These are phyloP conservation scores for Agonopterix subpropinquella DNA, from an alignment of 2,888 invertebrate genomes.

Conservation along the genomic window DNA sequence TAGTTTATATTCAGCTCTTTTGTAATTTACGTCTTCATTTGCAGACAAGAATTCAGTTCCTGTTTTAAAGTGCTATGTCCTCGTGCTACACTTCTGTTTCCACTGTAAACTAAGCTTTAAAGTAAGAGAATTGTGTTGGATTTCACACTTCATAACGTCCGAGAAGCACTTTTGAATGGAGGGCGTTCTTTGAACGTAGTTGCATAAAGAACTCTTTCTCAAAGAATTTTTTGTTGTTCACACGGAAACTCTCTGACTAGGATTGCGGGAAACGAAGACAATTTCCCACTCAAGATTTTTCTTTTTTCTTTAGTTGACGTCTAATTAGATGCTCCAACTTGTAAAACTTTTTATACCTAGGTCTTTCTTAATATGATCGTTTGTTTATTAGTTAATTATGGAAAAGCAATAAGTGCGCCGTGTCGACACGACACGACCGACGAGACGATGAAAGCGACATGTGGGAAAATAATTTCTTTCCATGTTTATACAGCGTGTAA, in stretches of 20 bases:
- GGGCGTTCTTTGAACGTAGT: conserved; percentile 37
- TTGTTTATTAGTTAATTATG: too few relatives aligned
- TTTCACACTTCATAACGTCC: conserved; percentile 27
- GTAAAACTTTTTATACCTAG: too few relatives aligned
- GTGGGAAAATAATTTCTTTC: too few relatives aligned
- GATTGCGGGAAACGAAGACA: conserved; percentile 42
- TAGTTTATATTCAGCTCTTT: background rate
- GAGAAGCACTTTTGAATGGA: conserved; percentile 30
- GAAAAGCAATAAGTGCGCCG: too few relatives aligned
- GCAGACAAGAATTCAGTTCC: background rate
- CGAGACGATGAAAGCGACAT: too few relatives aligned
- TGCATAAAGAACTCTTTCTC: conserved; percentile 33
- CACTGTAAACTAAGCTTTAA: conserved; percentile 14
- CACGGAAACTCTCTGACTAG: conserved; percentile 26
- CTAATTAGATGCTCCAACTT: background rate
- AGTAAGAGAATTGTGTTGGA: conserved; percentile 6
- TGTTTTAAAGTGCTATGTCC: background rate
- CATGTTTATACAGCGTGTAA: too few relatives aligned
- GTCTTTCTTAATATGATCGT: too few relatives aligned
- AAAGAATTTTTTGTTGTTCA: conserved; percentile 30
- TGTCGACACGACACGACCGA: too few relatives aligned
- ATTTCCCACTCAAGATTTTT: conserved; percentile 26
- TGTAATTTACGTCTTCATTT: background rate
- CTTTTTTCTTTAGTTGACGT: conserved; percentile 23
- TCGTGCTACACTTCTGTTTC: conserved; percentile 1